Conservation (phyloP, 2,797 vertebrate genomes). For the Pseudocheirus occidentalis region DNA sequence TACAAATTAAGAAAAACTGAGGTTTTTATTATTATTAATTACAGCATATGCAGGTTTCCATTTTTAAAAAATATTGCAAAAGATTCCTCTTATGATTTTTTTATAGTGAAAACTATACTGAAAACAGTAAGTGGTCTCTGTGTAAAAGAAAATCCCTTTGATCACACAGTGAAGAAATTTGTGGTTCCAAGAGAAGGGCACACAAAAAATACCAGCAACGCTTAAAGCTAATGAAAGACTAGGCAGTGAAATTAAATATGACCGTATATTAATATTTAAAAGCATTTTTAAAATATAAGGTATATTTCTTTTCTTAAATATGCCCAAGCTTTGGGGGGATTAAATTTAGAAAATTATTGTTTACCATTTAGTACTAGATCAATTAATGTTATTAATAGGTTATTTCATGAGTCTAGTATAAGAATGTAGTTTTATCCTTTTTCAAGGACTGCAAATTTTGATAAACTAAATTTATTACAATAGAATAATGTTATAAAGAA, state of each 20-base stretch:
- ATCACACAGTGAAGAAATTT: constrained; percentile 37
- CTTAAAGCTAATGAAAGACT: constrained; percentile 15
- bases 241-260: constrained; percentile 30
- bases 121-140: constrained; percentile 6
- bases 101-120: too few species aligned
- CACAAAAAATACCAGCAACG: constrained; percentile 28
- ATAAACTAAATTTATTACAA: constrained; percentile 33
- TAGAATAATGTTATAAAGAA: constrained; percentile 32
- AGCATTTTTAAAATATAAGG: constrained; percentile 36
- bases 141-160: constrained; percentile 29
- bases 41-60: constrained; percentile 28
- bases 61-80: not conserved
- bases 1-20: not conserved
- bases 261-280: constrained; percentile 32
- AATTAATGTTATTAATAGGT: constrained; percentile 40
- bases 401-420: constrained; percentile 27
- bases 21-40: not conserved
- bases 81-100: not conserved
- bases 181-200: not conserved
- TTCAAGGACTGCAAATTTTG: constrained; percentile 40
- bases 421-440: constrained; percentile 16
- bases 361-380: constrained; percentile 26
- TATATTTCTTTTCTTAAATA: constrained; percentile 32
- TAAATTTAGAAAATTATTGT: constrained; percentile 43
- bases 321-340: constrained; percentile 3